Conservation (phyloP, 2,888 invertebrate species). For the Gonocerus acuteangulatus region DNA sequence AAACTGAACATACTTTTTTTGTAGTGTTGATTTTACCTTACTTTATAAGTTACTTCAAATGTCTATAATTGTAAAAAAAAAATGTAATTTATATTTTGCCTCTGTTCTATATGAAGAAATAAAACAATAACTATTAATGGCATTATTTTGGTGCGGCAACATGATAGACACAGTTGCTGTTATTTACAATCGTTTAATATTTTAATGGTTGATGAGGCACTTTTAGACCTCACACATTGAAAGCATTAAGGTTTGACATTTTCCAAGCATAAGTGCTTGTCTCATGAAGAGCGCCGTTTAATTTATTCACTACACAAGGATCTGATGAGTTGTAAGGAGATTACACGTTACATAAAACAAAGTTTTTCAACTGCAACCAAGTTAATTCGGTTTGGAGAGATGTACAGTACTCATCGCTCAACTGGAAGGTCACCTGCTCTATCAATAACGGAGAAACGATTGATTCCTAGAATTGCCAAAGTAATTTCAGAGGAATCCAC, state of each 20-base stretch:
- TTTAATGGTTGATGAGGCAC: no score
- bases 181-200: no score
- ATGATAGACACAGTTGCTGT: no score
- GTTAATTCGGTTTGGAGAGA: neutral
- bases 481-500: neutral
- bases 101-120: no score
- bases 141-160: no score
- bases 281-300: neutral
- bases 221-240: no score
- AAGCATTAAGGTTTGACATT: neutral
- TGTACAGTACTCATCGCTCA: neutral
- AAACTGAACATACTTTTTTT: neutral
- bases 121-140: no score
- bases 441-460: neutral
- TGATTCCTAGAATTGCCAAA: neutral
- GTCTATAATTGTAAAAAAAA: no score
- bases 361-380: neutral
- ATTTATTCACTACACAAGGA: neutral
- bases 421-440: slow-evolving; percentile 7
- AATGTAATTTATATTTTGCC: no score
- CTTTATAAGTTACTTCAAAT: no score
- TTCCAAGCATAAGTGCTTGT: neutral
- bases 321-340: neutral
- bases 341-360: neutral
- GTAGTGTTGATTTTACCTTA: no score